phyloP scores from a whole-genome alignment of 2,113 vertebrate species.

The Scortum barcoo region DNA sequence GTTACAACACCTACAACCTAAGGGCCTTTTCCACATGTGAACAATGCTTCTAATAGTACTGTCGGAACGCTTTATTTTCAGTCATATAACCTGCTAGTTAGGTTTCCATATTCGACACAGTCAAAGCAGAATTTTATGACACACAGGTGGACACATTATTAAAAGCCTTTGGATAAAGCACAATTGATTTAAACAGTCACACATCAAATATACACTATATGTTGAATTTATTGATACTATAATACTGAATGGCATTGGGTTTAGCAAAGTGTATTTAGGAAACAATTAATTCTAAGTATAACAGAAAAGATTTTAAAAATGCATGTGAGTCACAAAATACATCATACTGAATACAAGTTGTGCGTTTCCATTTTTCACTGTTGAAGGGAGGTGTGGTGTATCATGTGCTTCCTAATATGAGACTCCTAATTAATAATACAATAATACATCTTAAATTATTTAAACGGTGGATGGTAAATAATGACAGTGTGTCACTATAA shows the following conservation, averaged over 20 bases:
- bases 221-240: neutral
- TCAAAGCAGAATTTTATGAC: neutral
- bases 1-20: neutral
- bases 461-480: conserved; percentile 3
- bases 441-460: conserved; percentile 35
- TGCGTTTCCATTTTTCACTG: neutral
- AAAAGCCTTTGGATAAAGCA: neutral
- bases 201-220: too few species aligned
- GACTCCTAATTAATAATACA: conserved; percentile 51
- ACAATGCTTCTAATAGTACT: neutral
- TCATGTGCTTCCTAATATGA: conserved; percentile 11
- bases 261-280: neutral
- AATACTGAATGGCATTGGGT: neutral
- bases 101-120: neutral
- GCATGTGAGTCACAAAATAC: too few species aligned
- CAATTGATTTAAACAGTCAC: neutral
- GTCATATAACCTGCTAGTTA: neutral
- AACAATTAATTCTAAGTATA: neutral
- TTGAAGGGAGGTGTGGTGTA: neutral
- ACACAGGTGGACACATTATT: neutral
- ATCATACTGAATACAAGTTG: neutral
- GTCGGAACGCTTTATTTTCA: neutral
- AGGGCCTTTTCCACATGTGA: neutral
- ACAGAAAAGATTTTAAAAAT: neutral
- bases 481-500: neutral